A percentile compares a stretch with the other conserved stretches of the same genome.
phyloP scores from a whole-genome alignment of 2,113 vertebrate species.

The Hippocampus guttulatus region DNA sequence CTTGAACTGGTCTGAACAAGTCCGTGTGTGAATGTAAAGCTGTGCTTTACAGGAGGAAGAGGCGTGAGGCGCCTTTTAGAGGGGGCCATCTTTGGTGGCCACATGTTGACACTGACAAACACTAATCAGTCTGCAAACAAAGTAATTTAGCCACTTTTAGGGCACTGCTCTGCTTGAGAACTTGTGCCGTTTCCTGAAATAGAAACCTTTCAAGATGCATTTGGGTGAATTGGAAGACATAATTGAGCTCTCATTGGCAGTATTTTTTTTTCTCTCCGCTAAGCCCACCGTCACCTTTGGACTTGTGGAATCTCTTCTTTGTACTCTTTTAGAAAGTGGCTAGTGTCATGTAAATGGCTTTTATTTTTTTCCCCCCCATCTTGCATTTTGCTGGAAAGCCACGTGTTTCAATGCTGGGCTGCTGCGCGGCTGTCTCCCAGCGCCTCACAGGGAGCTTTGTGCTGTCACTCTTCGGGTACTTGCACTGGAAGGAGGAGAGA shows the following conservation, averaged over 20 bases:
- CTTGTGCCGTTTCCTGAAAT: slow-evolving; percentile 57
- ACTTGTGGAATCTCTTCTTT: slow-evolving; percentile 61
- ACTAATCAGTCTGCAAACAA: slow-evolving; percentile 74
- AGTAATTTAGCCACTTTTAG: slow-evolving; percentile 66
- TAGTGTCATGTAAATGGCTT: slow-evolving; percentile 72
- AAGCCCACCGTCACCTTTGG: slow-evolving; percentile 52
- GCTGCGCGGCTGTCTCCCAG: slow-evolving; percentile 59
- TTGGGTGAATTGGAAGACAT: slow-evolving; percentile 67
- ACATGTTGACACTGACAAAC: slow-evolving; percentile 74
- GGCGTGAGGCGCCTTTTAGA: slow-evolving; percentile 54
- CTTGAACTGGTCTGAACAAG: slow-evolving; percentile 68
- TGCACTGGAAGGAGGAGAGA: slow-evolving; percentile 29
- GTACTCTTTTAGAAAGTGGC: slow-evolving; percentile 57
- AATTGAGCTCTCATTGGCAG: slow-evolving; percentile 35
- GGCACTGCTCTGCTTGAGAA: slow-evolving; percentile 44
- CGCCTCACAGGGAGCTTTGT: slow-evolving; percentile 67
- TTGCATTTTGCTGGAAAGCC: slow-evolving; percentile 63
- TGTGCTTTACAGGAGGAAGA: slow-evolving; percentile 56
- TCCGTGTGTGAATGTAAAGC: slow-evolving; percentile 54
- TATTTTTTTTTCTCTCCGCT: not conserved
- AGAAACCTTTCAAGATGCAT: slow-evolving; percentile 62
- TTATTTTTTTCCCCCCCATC: slow-evolving; percentile 53
- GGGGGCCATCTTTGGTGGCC: slow-evolving; percentile 58
- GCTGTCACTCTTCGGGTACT: slow-evolving; percentile 71
- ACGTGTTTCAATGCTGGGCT: slow-evolving; percentile 60